Percentiles rank a stretch among this genome's conserved stretches.
Conservation (phyloP, 2,888 invertebrate genomes). For the Hecatera dysodea region DNA sequence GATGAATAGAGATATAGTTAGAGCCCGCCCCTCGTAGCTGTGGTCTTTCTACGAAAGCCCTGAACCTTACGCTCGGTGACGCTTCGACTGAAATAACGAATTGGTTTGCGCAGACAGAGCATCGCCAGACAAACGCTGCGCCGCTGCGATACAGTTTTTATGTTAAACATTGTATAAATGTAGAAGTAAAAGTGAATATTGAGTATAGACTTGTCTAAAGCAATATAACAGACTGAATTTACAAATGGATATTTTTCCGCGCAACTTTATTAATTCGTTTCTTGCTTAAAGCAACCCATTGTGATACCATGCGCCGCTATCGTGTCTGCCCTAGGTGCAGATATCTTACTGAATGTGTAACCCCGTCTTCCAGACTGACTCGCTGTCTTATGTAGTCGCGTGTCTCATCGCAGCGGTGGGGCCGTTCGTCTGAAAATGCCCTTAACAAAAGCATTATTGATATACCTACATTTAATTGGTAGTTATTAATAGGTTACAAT, state of each 20-base stretch:
- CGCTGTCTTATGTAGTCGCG: slow-evolving; percentile 32
- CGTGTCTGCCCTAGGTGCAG: slow-evolving; percentile 6
- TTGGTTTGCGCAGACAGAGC: slow-evolving; percentile 40
- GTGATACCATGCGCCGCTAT: slow-evolving; percentile 36
- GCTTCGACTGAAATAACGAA: slow-evolving; percentile 57
- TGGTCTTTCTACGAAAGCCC: slow-evolving; percentile 63
- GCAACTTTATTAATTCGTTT: slow-evolving; percentile 49
- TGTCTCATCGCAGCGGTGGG: slow-evolving; percentile 47
- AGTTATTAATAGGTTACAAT: slow-evolving; percentile 53
- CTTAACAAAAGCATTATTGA: slow-evolving; percentile 32
- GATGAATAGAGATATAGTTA: slow-evolving; percentile 51
- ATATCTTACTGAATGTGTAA: slow-evolving; percentile 38
- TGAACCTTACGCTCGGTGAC: slow-evolving; percentile 47
- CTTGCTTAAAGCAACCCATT: slow-evolving; percentile 45
- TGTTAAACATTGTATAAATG: slow-evolving; percentile 51
- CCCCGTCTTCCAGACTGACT: slow-evolving; percentile 55
- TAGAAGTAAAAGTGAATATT: slow-evolving; percentile 36
- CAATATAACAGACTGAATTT: slow-evolving; percentile 61
- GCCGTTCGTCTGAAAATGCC: slow-evolving; percentile 33
- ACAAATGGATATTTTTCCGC: slow-evolving; percentile 27
- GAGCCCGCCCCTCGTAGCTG: slow-evolving; percentile 43
- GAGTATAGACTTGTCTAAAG: slow-evolving; percentile 50
- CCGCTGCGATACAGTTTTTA: slow-evolving; percentile 57
- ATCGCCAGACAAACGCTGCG: slow-evolving; percentile 27
- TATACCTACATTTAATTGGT: slow-evolving; percentile 40